Conservation (phyloP, 1,140 invertebrate genomes). For the Bicyclus anynana region DNA sequence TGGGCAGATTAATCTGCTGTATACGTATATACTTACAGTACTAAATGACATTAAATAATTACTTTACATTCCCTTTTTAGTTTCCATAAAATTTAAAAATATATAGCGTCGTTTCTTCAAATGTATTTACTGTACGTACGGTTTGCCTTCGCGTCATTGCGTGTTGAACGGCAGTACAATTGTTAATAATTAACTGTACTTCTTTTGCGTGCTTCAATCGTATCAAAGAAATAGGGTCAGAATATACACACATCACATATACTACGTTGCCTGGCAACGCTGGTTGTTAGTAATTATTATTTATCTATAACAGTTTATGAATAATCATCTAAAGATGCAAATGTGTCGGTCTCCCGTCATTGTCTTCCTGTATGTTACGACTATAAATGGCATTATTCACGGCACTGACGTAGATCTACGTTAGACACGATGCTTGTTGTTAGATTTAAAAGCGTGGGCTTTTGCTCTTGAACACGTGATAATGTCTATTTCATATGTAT, state of each 20-base stretch:
- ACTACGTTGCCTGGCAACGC: background rate
- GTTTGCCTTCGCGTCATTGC: conserved; percentile 35
- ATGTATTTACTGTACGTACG: background rate
- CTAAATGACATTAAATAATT: too few species aligned
- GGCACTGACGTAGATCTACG: conserved; percentile 43
- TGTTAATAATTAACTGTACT: conserved; percentile 69
- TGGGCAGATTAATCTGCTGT: background rate
- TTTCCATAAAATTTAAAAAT: background rate
- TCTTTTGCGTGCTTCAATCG: conserved; percentile 62
- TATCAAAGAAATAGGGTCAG: conserved; percentile 64
- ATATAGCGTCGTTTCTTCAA: background rate
- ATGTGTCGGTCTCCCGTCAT: background rate
- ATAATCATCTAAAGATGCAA: conserved; percentile 4
- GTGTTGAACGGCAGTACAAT: conserved; percentile 60
- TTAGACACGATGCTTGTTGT: conserved; percentile 44
- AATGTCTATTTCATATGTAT: conserved; percentile 24
- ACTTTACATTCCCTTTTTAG: too few species aligned
- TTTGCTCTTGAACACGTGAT: conserved; percentile 41
- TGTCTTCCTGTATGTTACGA: conserved; percentile 20
- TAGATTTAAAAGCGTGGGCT: conserved; percentile 46
- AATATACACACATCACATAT: conserved; percentile 20
- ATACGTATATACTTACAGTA: too few species aligned
- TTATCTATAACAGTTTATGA: background rate
- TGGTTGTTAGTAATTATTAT: conserved; percentile 4
- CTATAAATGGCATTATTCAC: conserved; percentile 42